Percentiles rank a stretch among this genome's conserved stretches.
Conservation (phyloP, 2,113 vertebrate species). For the Eudyptes chrysolophus region DNA sequence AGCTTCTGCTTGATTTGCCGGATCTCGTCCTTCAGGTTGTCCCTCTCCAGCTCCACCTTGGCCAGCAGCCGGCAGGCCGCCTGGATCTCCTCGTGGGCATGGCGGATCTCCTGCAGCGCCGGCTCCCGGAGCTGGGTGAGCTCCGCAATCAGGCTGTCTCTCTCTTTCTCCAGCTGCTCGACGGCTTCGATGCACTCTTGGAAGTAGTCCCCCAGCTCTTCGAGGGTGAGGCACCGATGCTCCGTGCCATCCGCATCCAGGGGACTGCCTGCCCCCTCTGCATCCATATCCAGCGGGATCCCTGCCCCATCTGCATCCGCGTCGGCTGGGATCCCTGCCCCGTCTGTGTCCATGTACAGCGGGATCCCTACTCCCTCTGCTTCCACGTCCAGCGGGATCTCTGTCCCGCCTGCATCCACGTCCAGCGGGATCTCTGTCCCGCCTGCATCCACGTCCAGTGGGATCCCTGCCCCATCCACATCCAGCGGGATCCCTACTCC, state of each 20-base stretch:
- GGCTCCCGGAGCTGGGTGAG: slow-evolving; percentile 80
- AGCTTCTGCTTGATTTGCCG: slow-evolving; percentile 83
- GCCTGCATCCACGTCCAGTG: not conserved
- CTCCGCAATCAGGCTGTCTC: slow-evolving; percentile 83
- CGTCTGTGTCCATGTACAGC: not conserved
- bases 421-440: not conserved
- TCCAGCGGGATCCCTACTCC: not conserved
- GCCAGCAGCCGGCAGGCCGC: slow-evolving; percentile 81
- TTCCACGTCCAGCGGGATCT: not conserved
- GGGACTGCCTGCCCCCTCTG: not conserved
- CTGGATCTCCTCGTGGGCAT: slow-evolving; percentile 80
- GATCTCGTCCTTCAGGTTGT: slow-evolving; percentile 82
- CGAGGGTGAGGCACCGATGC: slow-evolving; percentile 42
- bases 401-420: not conserved
- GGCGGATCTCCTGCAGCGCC: slow-evolving; percentile 75
- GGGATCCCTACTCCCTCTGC: not conserved
- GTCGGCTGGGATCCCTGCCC: not conserved
- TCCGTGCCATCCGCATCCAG: not conserved
- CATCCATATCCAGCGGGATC: not conserved
- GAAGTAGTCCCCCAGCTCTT: slow-evolving; percentile 75
- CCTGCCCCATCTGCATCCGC: rapidly evolving
- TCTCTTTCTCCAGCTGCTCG: slow-evolving; percentile 78
- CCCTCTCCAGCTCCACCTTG: slow-evolving; percentile 84
- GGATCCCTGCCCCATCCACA: not conserved
- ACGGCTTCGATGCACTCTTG: slow-evolving; percentile 86